Evolutionary conservation across 2,888 invertebrate species (phyloP), one percentile per base, ranked within the genome.

Genomic region (Neria commutata): DNA sequence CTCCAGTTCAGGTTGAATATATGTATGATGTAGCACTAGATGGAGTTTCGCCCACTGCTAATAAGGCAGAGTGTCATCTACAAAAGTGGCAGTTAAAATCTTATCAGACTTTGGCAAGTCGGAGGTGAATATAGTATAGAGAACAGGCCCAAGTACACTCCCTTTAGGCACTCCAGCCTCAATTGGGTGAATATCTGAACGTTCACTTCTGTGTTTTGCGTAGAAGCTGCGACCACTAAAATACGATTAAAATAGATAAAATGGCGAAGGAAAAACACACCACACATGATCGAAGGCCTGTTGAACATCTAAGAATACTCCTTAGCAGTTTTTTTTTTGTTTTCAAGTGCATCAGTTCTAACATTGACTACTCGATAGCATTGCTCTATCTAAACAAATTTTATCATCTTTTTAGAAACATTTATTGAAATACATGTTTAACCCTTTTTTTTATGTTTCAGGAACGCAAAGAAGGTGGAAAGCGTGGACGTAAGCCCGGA

Each of bases 401-500:
- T 58, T 58, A 53, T n/a, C n/a, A n/a, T n/a, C n/a, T n/a, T n/a
- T n/a, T n/a, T n/a, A 57, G 19, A 48, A 37, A 48, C 40, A 23
- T 29, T 29, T 8, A 29, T 29, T 29, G 29, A 29, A 8, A 29
- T 29, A 29, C 6, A 29, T 8, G 11, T 6, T 29, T 11, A 29
- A 29, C 29, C 29, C 11, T 29, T 29, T 29, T 29, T 8, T 29
- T 29, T 29, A 16, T 19, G n/a, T 8, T 23, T 34, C 25, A 81
- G 81, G 78, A 79, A 82, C 86, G 92, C 68, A 91, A 91, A 79
- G 93, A 94, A 84, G 87, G 90, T 68, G 91, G 91, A 68, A 92
- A 92, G 83, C 87, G 95, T 73, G 95, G 94, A 80, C 90, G 94
- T 75, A 91, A 92, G 83, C 94, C 93, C 65, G 93, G 92, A 75